Percentiles rank a stretch among this genome's conserved stretches.
Evolutionary conservation across 2,113 vertebrate genomes (phyloP).

Genomic region (Halichoeres trimaculatus): DNA sequence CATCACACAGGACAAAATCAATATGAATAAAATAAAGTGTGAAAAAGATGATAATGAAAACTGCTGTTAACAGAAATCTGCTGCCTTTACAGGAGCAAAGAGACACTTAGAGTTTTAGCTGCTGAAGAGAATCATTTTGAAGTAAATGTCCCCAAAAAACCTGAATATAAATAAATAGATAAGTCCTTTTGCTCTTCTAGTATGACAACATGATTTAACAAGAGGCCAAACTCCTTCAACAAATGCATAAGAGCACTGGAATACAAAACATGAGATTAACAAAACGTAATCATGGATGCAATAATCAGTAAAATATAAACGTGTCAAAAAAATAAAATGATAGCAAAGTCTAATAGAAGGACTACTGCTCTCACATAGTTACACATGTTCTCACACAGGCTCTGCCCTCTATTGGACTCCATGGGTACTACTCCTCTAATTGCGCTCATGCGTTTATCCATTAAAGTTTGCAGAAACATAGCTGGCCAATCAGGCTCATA

Average conservation of each 20-base stretch:
- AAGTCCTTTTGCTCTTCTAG: neutral
- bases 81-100: constrained; percentile 15
- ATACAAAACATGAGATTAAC: too few relatives aligned
- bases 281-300: too few relatives aligned
- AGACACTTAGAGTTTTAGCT: neutral
- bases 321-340: too few relatives aligned
- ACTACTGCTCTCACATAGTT: too few relatives aligned
- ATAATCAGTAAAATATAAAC: too few relatives aligned
- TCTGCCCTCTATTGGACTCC: too few relatives aligned
- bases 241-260: neutral
- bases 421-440: too few relatives aligned
- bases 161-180: neutral
- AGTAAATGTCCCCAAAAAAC: neutral
- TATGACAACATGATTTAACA: neutral
- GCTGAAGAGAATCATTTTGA: neutral
- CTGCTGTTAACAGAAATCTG: constrained; percentile 6
- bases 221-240: neutral
- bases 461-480: too few relatives aligned
- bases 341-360: too few relatives aligned
- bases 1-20: constrained; percentile 48
- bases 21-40: constrained; percentile 49
- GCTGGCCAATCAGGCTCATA: too few relatives aligned
- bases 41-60: constrained; percentile 29
- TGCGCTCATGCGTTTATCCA: too few relatives aligned
- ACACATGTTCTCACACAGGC: too few relatives aligned